phyloP scores from a whole-genome alignment of 2,797 vertebrate genomes.

The Synaphobranchus kaupii region DNA sequence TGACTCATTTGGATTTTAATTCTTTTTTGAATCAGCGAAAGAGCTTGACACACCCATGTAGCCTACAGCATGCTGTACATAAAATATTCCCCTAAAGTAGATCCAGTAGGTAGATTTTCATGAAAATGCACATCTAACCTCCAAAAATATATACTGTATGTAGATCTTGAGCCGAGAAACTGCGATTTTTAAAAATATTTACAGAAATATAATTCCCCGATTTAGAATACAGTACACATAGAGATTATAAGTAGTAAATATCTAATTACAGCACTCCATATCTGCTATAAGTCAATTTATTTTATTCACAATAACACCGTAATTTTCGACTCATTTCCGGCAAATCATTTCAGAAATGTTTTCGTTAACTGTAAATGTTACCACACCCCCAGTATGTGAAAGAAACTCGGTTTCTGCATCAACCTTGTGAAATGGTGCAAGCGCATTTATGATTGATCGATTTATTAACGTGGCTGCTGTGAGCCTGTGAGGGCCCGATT shows the following conservation, averaged over 20 bases:
- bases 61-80: not conserved
- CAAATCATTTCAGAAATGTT: not conserved
- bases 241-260: not conserved
- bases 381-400: not conserved
- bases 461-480: not conserved
- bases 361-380: not conserved
- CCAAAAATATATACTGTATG: not conserved
- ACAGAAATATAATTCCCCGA: too few relatives aligned
- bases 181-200: not conserved
- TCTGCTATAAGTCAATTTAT: not conserved
- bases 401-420: not conserved
- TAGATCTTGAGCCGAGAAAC: not conserved
- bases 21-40: slow-evolving; percentile 20
- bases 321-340: not conserved
- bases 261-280: not conserved
- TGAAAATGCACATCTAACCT: not conserved
- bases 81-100: slow-evolving; percentile 19
- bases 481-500: too few relatives aligned
- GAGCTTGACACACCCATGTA: slow-evolving; percentile 14
- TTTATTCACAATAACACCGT: not conserved
- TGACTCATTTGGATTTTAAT: slow-evolving; percentile 20
- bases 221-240: not conserved
- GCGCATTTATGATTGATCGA: not conserved
- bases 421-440: not conserved
- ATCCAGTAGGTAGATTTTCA: not conserved